Percentiles rank a stretch among this genome's conserved stretches.
Evolutionary conservation across 2,113 vertebrate species (phyloP).

Genomic region (Brachypteracias leptosomus): DNA sequence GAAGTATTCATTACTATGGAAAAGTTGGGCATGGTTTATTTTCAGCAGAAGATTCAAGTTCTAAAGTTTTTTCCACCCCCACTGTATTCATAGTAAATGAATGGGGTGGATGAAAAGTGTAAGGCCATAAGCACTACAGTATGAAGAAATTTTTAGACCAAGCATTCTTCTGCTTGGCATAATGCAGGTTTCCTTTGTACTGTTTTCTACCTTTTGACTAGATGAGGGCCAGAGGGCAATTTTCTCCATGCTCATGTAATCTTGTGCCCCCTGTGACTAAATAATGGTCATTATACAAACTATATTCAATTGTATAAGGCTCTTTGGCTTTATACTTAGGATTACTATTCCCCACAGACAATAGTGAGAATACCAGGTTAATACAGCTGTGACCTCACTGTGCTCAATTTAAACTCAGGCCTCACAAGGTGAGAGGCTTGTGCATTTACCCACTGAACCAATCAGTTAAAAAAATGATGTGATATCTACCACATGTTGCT

Average conservation of each 20-base stretch:
- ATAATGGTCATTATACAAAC: constrained; percentile 82
- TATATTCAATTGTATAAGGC: constrained; percentile 69
- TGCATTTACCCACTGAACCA: constrained; percentile 72
- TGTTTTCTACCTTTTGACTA: constrained; percentile 72
- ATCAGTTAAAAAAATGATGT: constrained; percentile 71
- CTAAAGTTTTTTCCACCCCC: background rate
- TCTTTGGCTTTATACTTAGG: constrained; percentile 66
- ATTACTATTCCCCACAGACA: constrained; percentile 71
- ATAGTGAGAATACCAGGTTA: constrained; percentile 74
- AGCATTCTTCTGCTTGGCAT: constrained; percentile 74
- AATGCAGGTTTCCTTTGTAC: constrained; percentile 74
- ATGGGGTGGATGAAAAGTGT: constrained; percentile 59
- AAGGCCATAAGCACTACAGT: constrained; percentile 55
- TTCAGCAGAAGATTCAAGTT: constrained; percentile 25
- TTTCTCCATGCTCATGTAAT: constrained; percentile 79
- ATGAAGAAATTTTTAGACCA: constrained; percentile 62
- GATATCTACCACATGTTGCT: constrained; percentile 80
- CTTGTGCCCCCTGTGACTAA: constrained; percentile 78
- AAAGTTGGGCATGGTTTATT: constrained; percentile 7
- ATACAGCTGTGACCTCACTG: constrained; percentile 75
- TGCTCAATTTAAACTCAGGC: constrained; percentile 71
- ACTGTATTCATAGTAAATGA: constrained; percentile 40
- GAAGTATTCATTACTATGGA: background rate
- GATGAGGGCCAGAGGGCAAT: constrained; percentile 80
- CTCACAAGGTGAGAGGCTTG: constrained; percentile 74